phyloP scores from a whole-genome alignment of 1,140 invertebrate genomes.

The Amphibalanus amphitrite region DNA sequence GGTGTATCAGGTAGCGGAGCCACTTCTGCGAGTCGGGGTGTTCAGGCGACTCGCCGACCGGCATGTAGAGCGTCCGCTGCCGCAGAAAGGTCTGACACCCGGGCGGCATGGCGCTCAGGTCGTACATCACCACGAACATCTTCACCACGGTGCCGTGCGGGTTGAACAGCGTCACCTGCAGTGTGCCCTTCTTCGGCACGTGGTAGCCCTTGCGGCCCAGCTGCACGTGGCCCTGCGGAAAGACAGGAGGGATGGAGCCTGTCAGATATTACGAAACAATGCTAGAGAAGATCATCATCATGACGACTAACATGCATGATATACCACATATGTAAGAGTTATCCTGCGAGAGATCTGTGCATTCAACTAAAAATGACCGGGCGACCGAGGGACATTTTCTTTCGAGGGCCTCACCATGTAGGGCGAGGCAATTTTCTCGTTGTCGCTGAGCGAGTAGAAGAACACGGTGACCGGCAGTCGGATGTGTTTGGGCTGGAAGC shows the following conservation, averaged over 20 bases:
- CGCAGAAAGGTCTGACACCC: slow-evolving; percentile 82
- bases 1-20: slow-evolving; percentile 84
- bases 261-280: too few species aligned
- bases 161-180: slow-evolving; percentile 92
- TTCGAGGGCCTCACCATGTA: slow-evolving; percentile 70
- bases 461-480: slow-evolving; percentile 82
- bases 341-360: too few species aligned
- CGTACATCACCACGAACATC: slow-evolving; percentile 93
- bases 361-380: too few species aligned
- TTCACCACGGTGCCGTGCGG: slow-evolving; percentile 89
- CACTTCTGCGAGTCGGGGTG: slow-evolving; percentile 35
- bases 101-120: slow-evolving; percentile 69
- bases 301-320: too few species aligned
- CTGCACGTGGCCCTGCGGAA: slow-evolving; percentile 68
- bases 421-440: slow-evolving; percentile 76
- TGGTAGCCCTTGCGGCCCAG: slow-evolving; percentile 73
- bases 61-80: slow-evolving; percentile 73
- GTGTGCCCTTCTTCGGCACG: slow-evolving; percentile 72
- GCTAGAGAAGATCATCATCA: too few species aligned
- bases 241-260: too few species aligned
- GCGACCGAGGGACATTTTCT: too few species aligned
- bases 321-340: too few species aligned
- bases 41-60: slow-evolving; percentile 32
- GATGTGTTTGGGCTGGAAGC: slow-evolving; percentile 77
- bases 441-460: slow-evolving; percentile 83